phyloP scores from a whole-genome alignment of 2,797 vertebrate genomes.

The Sebastes umbrosus region DNA sequence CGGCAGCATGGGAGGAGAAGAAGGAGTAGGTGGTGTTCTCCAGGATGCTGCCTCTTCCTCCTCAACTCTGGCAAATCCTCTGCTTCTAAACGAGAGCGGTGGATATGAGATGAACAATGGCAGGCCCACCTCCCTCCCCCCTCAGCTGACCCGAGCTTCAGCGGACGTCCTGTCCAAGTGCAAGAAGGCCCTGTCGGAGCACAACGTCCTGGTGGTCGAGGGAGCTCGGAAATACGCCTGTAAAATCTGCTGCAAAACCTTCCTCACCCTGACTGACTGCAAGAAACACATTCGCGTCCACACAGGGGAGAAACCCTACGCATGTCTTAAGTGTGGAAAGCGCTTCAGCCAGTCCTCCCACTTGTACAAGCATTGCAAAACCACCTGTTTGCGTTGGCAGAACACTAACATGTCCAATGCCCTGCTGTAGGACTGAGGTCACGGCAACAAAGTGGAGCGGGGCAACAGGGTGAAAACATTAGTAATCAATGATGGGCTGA shows the following conservation, averaged over 20 bases:
- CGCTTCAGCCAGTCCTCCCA: slow-evolving; percentile 98
- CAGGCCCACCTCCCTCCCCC: slow-evolving; percentile 78
- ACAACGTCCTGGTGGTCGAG: slow-evolving; percentile 97
- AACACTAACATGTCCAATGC: slow-evolving; percentile 92
- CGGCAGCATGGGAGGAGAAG: slow-evolving; percentile 76
- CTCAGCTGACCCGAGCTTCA: slow-evolving; percentile 93
- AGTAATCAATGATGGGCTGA: background rate
- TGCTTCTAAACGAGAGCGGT: slow-evolving; percentile 86
- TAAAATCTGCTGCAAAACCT: slow-evolving; percentile 99
- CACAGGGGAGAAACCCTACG: slow-evolving; percentile 97
- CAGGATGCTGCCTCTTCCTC: slow-evolving; percentile 86
- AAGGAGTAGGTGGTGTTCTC: slow-evolving; percentile 79
- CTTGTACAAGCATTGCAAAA: slow-evolving; percentile 98
- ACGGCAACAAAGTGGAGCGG: background rate
- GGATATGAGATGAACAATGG: slow-evolving; percentile 70
- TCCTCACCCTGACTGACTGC: slow-evolving; percentile 97
- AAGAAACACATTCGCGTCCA: slow-evolving; percentile 99
- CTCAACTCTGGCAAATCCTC: slow-evolving; percentile 67
- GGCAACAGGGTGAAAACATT: background rate
- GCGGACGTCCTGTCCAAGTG: slow-evolving; percentile 98
- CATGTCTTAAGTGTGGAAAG: slow-evolving; percentile 98
- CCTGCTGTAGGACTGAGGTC: slow-evolving; percentile 80
- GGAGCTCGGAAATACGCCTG: slow-evolving; percentile 97
- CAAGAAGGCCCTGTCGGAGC: slow-evolving; percentile 98
- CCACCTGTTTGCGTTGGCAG: slow-evolving; percentile 97